Evolutionary conservation across 2,797 vertebrate genomes (phyloP), one percentile per base, ranked within the genome.

Genomic region (Poecilia velifera): DNA sequence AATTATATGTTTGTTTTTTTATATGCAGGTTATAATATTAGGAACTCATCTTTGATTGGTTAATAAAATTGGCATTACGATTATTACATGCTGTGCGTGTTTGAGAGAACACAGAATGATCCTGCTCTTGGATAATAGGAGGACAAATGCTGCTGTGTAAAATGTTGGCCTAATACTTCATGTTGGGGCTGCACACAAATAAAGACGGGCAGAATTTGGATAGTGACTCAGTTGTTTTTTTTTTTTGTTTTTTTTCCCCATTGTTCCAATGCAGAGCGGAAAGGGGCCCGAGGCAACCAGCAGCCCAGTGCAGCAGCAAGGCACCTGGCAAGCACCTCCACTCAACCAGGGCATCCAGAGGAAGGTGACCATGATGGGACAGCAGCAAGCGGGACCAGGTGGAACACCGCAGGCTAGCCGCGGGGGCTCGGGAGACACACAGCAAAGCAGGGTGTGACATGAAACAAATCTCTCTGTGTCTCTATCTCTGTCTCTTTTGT

Each of bases 331-430:
- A 1, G 72, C 80, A 72, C 41, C 90, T 47, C 91, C 90, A 1
- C 78, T 87, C 83, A 96, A 95, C 91, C 96, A 93, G 90, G 94
- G 94, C 74, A 89, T 96, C 79, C 92, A 96, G 79, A 95, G 98
- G 93, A 99, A 98, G 96, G 97, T 99, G 88, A 97, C 97, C 25
- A 93, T 98, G 87, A 66, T 92, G 46, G 91, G 87, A 45, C 95
- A 95, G 83, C 96, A 93, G 79, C 95, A 94, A 83, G 96, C 94
- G 82, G 95, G 90, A 88, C 92, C 84, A 78, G 87, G 76, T 16
- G 86, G 62, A 84, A 39, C 88, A 47, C 89, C 87, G 16, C 93
- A 88, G 80, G 89, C 86, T 59, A 76, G 96, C 92, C 96, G 93
- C 91, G 97, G 94, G 82, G 96, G 94, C 92, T 89, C 93, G 76